Conservation (phyloP, 2,113 vertebrate genomes). For the Stercorarius parasiticus region DNA sequence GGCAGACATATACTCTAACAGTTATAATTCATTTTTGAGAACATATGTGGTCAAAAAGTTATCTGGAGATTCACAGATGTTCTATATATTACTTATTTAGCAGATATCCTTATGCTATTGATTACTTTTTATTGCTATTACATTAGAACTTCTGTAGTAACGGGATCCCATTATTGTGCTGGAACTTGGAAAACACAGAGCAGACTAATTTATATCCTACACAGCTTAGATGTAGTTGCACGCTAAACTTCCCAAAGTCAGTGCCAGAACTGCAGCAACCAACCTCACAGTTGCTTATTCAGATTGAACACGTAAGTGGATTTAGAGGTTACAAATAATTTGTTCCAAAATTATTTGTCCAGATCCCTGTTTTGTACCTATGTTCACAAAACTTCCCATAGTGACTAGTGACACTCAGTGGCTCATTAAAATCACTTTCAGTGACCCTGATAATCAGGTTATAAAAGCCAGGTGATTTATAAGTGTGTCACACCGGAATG, state of each 20-base stretch:
- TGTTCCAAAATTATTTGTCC: neutral
- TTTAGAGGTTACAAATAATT: neutral
- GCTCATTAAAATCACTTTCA: neutral
- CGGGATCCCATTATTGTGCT: neutral
- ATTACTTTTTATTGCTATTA: neutral
- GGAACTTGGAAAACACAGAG: neutral
- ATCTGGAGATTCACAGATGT: neutral
- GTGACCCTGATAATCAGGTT: neutral
- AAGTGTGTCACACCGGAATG: neutral
- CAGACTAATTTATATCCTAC: neutral
- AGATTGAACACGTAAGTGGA: neutral
- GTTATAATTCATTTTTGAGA: neutral
- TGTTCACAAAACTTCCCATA: neutral
- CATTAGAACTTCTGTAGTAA: neutral
- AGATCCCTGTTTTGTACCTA: neutral
- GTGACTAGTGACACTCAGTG: neutral
- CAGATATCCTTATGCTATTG: neutral
- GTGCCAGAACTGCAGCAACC: neutral
- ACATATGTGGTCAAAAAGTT: neutral
- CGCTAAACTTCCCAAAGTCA: neutral
- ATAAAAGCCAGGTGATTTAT: neutral
- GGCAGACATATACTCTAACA: neutral
- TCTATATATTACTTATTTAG: neutral
- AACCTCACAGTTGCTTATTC: neutral
- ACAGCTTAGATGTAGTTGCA: neutral